Base-by-base conservation (phyloP, 2,888 invertebrate species). In the Sipunculus nudus region DNA sequence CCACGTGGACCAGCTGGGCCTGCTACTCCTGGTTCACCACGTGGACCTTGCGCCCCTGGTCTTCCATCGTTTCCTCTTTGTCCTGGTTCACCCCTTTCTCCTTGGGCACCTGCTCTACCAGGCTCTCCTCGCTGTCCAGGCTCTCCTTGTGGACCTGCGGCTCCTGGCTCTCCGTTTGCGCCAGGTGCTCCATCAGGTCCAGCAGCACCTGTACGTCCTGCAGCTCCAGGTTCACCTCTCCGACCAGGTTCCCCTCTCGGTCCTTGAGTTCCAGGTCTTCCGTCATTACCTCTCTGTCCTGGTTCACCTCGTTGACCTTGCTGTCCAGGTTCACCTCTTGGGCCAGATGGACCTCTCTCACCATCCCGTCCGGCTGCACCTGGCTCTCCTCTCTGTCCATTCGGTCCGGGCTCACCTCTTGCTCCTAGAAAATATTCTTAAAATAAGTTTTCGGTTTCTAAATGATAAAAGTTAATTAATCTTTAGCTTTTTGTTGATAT, bases 281-380 rank as follows among this genome's bases (percentile, higher is more conserved):
- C 16, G 4, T 23, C 3, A 23, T 25, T 2, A 3, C 2, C 45
- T 19, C 45, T n/a, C n/a, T n/a, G n/a, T n/a, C 35, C 35, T 35
- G 10, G 8, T 35, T 35, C 35, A 13, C 35, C 35, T 35, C 35
- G 8, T 35, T 35, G 35, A 13, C 35, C 35, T 35, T 35, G 31
- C 13, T 49, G 60, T 32, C 47, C 53, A 40, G 55, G 48, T 43
- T 48, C 52, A 38, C 61, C 65, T 53, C 54, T 31, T 19, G 52
- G 25, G 13, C 73, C 71, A 26, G 58, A 16, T 21, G 54, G 53
- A 43, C 73, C 73, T 8, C 63, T 54, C 16, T 63, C 54, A 26
- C 76, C 75, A 32, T 67, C 60, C 28, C 67, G 63, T 32, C 78
- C 78, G 72, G 73, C 50, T 32, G 40, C 29, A 40, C 63, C 63